Evolutionary conservation across 2,888 invertebrate genomes (phyloP), one percentile per base, ranked within the genome.

Genomic region (Cataglyphis albicans): DNA sequence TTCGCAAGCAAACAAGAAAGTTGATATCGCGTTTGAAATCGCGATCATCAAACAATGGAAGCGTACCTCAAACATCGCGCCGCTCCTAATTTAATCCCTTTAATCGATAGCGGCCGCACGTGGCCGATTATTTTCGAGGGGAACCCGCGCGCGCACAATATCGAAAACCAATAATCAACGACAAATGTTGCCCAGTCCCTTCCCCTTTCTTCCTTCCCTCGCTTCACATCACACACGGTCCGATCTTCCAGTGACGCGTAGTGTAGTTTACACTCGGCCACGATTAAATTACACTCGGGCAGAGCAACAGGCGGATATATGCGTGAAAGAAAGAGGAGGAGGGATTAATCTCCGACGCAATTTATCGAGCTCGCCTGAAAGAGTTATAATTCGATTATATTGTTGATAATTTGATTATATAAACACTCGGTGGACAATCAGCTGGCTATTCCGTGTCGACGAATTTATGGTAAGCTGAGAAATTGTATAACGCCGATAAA

Each of bases 141-240:
- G 57, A 76, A 57, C 67, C 48, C 44, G 74, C 68, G 59, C 55
- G 76, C 70, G 59, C 70, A 38, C 78, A 70, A 70, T 80, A 80
- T 80, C 78, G 78, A 70, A 80, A 80, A 80, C 70, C 78, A 80
- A 80, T 80, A 80, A 80, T 70, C 78, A 70, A 80, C 78, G 78
- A 80, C 72, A 80, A 80, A 80, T 80, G 78, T 70, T 80, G 70
- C 41, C 21, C 15, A 32, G 18, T 64, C 35, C 55, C 65, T 12
- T 55, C 57, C 15, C 15, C 15, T 7, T 21, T 18, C n/a, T 7
- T 2, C n/a, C 7, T 2, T 0, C 4, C 52, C 52, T n/a, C 52
- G n/a, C 6, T 18, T 32, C 29, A 0, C 68, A 52, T 18, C 10
- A 32, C 15, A 29, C 57, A 12, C 29, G 57, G 41, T 9, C 59